Conservation (phyloP, 1,140 invertebrate genomes). For the Callitettix versicolor region DNA sequence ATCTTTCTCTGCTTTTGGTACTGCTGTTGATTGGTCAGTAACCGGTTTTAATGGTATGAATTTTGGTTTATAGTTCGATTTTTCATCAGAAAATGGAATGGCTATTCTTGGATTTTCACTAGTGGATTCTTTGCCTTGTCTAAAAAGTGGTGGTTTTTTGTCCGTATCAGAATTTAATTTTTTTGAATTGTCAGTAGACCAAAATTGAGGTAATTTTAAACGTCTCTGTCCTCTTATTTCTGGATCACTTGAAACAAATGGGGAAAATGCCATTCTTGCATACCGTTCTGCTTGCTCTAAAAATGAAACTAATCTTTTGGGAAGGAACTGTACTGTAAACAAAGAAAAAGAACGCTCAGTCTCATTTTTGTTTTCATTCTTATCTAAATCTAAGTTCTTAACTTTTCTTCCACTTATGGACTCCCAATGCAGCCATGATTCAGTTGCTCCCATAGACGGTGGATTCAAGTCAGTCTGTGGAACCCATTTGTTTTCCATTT, state of each 20-base stretch:
- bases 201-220: constrained; percentile 15
- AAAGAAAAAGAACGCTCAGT: constrained; percentile 1
- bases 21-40: not conserved
- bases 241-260: constrained; percentile 18
- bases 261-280: constrained; percentile 35
- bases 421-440: constrained; percentile 24
- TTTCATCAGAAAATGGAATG: constrained; percentile 5
- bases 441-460: constrained; percentile 21
- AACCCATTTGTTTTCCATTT: constrained; percentile 5
- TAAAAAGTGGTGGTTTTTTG: not conserved
- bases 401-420: constrained; percentile 2
- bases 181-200: not conserved
- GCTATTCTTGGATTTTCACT: not conserved
- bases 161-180: not conserved
- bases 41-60: constrained; percentile 4
- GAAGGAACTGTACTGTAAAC: constrained; percentile 63
- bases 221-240: constrained; percentile 14
- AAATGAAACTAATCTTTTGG: constrained; percentile 60
- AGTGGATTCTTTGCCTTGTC: not conserved
- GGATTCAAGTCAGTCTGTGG: constrained; percentile 18
- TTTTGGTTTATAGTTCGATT: constrained; percentile 6
- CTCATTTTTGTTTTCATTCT: constrained; percentile 8
- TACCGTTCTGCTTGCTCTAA: constrained; percentile 70
- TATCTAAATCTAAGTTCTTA: constrained; percentile 11
- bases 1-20: constrained; percentile 3